Evolutionary conservation across 1,140 invertebrate genomes (phyloP), one percentile per base, ranked within the genome.

Genomic region (Carcinoscorpius rotundicauda): DNA sequence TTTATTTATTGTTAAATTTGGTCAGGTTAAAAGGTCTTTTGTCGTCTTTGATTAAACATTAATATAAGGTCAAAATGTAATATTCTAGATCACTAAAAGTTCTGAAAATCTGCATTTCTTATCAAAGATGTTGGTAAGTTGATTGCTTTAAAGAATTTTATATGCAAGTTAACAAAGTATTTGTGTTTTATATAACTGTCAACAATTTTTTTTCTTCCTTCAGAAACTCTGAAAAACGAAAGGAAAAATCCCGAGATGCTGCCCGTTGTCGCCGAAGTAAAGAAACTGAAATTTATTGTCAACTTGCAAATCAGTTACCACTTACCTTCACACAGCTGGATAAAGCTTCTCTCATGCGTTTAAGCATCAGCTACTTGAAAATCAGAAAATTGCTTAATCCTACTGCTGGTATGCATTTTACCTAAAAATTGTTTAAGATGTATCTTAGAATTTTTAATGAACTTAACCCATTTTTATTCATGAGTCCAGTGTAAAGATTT

Each of bases 161-260:
- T 29, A 29, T 29, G 0, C 29, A 29, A 29, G n/a, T n/a, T n/a
- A 29, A 29, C 2, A 29, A 29, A 29, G 29, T 29, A 29, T 29
- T 29, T 29, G 29, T 29, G 29, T 29, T 29, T 29, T 29, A 29
- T 29, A 29, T 29, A 29, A 29, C 29, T 29, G 29, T 29, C 29
- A 29, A 29, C 29, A 29, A 29, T 29, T 29, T 29, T 29, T 29
- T 29, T 29, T 29, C 29, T 29, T 48, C 29, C 59, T 61, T 2
- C 55, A 93, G 90, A 83, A 93, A 89, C 74, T 91, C 93, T 78
- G 93, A 98, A 77, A 91, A 94, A 72, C 82, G 93, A n/a, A 96
- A 97, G 78, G 94, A 97, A 78, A 95, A 96, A 73, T 97, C 93
- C 1, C 83, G 93, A 60, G 91, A 97, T 78, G 95, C 94, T 4